Evolutionary conservation across 2,888 invertebrate species (phyloP).

Genomic region (Eupithecia vulgata): DNA sequence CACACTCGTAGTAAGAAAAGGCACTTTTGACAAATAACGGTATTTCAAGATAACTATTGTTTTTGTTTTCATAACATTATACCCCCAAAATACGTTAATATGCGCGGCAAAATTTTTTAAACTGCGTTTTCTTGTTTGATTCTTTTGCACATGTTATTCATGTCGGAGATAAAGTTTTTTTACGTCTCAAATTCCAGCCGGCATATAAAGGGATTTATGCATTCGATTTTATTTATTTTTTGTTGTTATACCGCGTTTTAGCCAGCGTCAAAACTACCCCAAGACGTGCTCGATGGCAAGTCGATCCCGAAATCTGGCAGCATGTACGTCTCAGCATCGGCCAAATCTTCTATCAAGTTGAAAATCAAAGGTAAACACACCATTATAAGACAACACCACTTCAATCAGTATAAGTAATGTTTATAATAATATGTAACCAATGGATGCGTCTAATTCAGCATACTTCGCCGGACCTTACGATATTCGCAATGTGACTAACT

Average conservation of each 20-base stretch:
- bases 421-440: background rate
- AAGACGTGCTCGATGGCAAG: conserved; percentile 83
- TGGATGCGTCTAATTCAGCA: too few relatives aligned
- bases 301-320: conserved; percentile 84
- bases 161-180: background rate
- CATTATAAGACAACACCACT: background rate
- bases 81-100: background rate
- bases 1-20: background rate
- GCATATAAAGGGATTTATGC: background rate
- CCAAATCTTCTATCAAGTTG: conserved; percentile 62
- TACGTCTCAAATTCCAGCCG: background rate
- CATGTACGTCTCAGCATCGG: conserved; percentile 78
- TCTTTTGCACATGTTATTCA: background rate
- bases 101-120: background rate
- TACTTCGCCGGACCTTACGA: too few relatives aligned
- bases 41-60: background rate
- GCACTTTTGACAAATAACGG: background rate
- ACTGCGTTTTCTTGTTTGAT: background rate
- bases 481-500: too few relatives aligned
- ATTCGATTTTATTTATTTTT: conserved; percentile 18
- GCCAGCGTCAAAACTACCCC: conserved; percentile 79
- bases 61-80: background rate
- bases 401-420: background rate
- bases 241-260: conserved; percentile 41
- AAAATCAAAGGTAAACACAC: conserved; percentile 71